Conservation (phyloP, 2,888 invertebrate species). For the Acanthoscelides obtectus region DNA sequence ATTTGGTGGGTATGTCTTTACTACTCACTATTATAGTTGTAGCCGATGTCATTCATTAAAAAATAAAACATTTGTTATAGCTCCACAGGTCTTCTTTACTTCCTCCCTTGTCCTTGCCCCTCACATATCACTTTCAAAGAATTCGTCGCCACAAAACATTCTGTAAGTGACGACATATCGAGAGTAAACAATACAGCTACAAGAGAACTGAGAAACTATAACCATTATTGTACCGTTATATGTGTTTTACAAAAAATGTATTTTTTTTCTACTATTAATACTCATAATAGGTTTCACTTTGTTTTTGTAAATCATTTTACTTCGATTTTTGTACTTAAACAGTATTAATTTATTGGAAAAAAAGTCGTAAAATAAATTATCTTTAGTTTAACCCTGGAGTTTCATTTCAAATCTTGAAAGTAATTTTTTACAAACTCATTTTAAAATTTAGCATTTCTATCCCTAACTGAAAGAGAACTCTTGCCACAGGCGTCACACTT, state of each 20-base stretch:
- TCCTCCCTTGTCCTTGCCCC: constrained; percentile 33
- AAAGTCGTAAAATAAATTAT: constrained; percentile 43
- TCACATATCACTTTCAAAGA: constrained; percentile 41
- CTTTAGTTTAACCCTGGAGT: constrained; percentile 33
- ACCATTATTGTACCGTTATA: constrained; percentile 30
- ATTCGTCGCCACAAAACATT: constrained; percentile 26
- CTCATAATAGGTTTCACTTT: constrained; percentile 41
- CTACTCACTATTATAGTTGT: constrained; percentile 31
- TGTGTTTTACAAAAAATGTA: constrained; percentile 33
- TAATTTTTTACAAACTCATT: neutral
- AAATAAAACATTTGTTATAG: constrained; percentile 47
- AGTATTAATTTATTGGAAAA: constrained; percentile 44
- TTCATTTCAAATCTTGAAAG: neutral
- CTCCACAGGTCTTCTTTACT: constrained; percentile 43
- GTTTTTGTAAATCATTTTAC: constrained; percentile 33
- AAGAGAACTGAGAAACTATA: constrained; percentile 36
- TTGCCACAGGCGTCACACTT: neutral
- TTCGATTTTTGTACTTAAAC: constrained; percentile 47
- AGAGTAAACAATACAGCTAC: constrained; percentile 24
- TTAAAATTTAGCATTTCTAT: neutral
- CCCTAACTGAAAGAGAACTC: too few relatives aligned
- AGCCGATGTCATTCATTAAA: constrained; percentile 45
- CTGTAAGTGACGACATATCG: constrained; percentile 27
- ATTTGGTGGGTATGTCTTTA: neutral
- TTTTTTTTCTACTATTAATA: constrained; percentile 38